Evolutionary conservation across 2,888 invertebrate genomes (phyloP).

Genomic region (Leistus spinibarbis): DNA sequence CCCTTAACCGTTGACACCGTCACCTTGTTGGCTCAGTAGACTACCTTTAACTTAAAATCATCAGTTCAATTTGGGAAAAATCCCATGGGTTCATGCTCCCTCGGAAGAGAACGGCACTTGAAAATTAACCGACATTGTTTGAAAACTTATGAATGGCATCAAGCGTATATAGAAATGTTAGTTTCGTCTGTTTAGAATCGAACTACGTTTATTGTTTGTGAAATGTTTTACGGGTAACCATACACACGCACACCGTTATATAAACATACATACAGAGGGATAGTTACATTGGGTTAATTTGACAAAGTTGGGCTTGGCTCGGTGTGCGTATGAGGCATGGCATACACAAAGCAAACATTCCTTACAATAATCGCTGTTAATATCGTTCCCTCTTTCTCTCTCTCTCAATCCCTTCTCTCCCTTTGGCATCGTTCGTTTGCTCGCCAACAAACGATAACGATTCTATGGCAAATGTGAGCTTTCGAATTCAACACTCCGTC

Average conservation of each 20-base stretch:
- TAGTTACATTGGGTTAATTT: conserved; percentile 8
- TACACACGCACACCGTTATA: not conserved
- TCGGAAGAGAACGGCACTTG: not conserved
- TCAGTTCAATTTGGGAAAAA: no score
- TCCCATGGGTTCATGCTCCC: not conserved
- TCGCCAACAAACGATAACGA: conserved; percentile 5
- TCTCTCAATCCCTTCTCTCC: not conserved
- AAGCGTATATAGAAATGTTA: not conserved
- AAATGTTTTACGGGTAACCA: not conserved
- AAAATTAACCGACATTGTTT: conserved; percentile 8
- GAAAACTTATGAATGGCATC: conserved; percentile 1
- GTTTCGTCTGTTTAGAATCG: conserved; percentile 6
- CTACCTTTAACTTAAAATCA: no score
- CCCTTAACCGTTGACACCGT: no score
- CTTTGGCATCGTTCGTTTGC: not conserved
- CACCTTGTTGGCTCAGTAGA: no score
- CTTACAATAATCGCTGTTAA: conserved; percentile 15
- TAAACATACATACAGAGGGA: not conserved
- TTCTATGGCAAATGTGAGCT: not conserved
- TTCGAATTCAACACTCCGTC: not conserved
- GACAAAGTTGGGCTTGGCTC: conserved; percentile 2
- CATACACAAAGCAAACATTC: conserved; percentile 16
- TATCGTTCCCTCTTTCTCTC: not conserved
- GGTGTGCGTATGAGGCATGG: conserved; percentile 1
- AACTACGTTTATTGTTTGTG: conserved; percentile 10